phyloP scores from a whole-genome alignment of 2,888 invertebrate species.

The Perizoma flavofasciatum region DNA sequence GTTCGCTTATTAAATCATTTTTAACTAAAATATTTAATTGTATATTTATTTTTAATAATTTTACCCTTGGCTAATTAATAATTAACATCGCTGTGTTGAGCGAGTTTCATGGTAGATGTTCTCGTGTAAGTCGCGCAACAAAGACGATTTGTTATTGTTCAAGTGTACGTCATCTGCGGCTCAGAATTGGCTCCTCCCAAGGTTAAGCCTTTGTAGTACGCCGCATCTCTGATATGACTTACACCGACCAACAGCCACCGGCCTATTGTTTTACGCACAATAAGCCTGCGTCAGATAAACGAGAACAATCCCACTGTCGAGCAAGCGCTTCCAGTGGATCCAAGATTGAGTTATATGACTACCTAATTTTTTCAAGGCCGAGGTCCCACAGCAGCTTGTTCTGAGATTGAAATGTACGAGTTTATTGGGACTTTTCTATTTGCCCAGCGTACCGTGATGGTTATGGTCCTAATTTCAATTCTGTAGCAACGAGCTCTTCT shows the following conservation, averaged over 20 bases:
- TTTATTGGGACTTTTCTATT: slow-evolving; percentile 64
- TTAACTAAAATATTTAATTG: neutral
- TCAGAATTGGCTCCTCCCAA: slow-evolving; percentile 56
- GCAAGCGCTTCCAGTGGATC: slow-evolving; percentile 41
- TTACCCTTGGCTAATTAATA: too few species aligned
- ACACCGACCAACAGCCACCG: slow-evolving; percentile 47
- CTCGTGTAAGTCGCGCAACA: neutral
- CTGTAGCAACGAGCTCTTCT: slow-evolving; percentile 62
- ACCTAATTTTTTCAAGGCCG: slow-evolving; percentile 55
- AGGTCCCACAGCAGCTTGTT: slow-evolving; percentile 43
- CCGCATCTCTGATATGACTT: slow-evolving; percentile 40
- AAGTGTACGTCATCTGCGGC: slow-evolving; percentile 55
- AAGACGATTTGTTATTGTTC: slow-evolving; percentile 64
- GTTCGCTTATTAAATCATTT: too few species aligned
- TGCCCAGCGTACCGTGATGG: slow-evolving; percentile 56
- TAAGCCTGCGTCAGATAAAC: slow-evolving; percentile 51
- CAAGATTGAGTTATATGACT: slow-evolving; percentile 44
- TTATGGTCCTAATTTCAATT: slow-evolving; percentile 73
- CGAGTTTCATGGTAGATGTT: slow-evolving; percentile 46
- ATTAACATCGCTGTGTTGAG: too few species aligned
- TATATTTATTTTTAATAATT: too few species aligned
- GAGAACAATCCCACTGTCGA: slow-evolving; percentile 50
- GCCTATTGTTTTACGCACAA: slow-evolving; percentile 60
- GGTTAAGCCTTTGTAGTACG: slow-evolving; percentile 50
- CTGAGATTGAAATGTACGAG: slow-evolving; percentile 57